A percentile compares a stretch with the other conserved stretches of the same genome.
Conservation (phyloP, 2,113 vertebrate genomes). For the Python bivittatus region DNA sequence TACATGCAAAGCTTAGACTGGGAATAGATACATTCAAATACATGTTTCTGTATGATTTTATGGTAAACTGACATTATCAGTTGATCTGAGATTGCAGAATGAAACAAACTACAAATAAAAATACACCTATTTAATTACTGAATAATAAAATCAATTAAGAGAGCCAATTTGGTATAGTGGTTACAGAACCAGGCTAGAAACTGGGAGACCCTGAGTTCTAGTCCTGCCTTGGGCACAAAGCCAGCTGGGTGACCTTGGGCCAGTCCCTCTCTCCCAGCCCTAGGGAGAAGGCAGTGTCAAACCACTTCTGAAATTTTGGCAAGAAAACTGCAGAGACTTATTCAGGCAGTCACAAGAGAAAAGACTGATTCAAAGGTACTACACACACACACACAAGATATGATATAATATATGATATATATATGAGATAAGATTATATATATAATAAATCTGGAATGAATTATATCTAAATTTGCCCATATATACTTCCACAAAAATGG, state of each 20-base stretch:
- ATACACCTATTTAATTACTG: not conserved
- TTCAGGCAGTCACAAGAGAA: too few relatives aligned
- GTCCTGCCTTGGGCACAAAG: not conserved
- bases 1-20: not conserved
- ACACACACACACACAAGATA: too few relatives aligned
- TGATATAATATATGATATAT: too few relatives aligned
- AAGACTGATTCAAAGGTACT: too few relatives aligned
- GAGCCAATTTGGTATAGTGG: too few relatives aligned
- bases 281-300: too few relatives aligned
- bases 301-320: too few relatives aligned
- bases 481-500: not conserved
- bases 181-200: too few relatives aligned
- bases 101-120: not conserved
- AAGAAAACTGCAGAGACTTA: too few relatives aligned
- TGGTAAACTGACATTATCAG: not conserved
- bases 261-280: not conserved
- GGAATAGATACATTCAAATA: not conserved
- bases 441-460: not conserved
- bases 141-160: too few relatives aligned
- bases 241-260: not conserved
- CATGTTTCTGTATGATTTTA: not conserved
- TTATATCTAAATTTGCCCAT: not conserved
- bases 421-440: too few relatives aligned
- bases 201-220: not conserved
- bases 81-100: not conserved